These are phyloP conservation scores for Podocnemis expansa DNA, from an alignment of 2,113 vertebrate genomes.

Conservation along the genomic window DNA sequence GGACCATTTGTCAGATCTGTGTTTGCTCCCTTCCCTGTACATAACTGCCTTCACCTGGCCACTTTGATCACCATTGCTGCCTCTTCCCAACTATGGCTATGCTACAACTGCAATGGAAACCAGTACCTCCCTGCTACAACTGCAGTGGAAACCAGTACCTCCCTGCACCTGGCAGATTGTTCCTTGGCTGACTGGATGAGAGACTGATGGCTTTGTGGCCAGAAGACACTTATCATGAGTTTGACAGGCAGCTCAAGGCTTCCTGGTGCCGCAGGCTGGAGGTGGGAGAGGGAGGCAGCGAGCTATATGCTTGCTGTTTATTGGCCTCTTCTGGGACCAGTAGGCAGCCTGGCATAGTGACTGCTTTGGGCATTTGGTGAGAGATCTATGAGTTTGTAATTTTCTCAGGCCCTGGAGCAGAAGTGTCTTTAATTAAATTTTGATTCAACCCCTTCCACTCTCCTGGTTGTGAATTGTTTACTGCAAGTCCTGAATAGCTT, in stretches of 20 bases:
- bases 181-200: neutral
- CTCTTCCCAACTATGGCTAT: neutral
- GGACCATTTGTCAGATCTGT: neutral
- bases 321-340: slow-evolving; percentile 45
- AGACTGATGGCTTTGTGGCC: slow-evolving; percentile 49
- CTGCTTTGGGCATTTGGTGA: slow-evolving; percentile 20
- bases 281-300: neutral
- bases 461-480: slow-evolving; percentile 61
- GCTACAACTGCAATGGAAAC: fast-evolving
- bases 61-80: neutral
- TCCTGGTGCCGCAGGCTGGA: slow-evolving; percentile 30
- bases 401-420: slow-evolving; percentile 61
- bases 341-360: slow-evolving; percentile 33
- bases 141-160: too few species aligned
- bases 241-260: slow-evolving; percentile 54
- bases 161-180: fast-evolving
- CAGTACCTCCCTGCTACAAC: neutral
- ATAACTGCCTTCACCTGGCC: neutral
- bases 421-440: slow-evolving; percentile 69
- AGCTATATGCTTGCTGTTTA: neutral
- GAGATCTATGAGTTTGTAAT: slow-evolving; percentile 71
- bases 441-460: neutral
- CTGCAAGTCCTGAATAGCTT: slow-evolving; percentile 9
- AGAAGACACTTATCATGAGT: slow-evolving; percentile 33
- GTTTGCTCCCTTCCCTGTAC: neutral